A percentile compares a stretch with the other conserved stretches of the same genome.
Conservation (phyloP, 2,113 vertebrate genomes). For the Serilophus lunatus region DNA sequence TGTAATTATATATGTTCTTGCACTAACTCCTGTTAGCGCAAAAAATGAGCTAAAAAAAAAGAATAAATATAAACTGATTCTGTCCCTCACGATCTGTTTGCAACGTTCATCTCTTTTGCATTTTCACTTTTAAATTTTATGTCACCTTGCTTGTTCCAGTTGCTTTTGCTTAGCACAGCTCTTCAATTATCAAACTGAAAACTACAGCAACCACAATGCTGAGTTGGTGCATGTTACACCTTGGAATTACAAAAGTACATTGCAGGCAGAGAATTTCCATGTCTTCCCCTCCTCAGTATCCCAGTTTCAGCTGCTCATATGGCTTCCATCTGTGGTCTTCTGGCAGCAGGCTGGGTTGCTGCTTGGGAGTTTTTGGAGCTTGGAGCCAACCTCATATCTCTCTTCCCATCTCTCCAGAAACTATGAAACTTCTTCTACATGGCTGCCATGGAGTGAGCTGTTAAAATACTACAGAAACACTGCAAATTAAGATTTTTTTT, state of each 20-base stretch:
- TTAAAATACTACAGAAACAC: neutral
- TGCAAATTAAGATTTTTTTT: neutral
- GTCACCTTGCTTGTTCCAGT: neutral
- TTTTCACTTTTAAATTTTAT: neutral
- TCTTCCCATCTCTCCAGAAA: neutral
- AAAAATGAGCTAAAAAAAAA: neutral
- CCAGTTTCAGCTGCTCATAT: slow-evolving; percentile 4
- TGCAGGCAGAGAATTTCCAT: slow-evolving; percentile 15
- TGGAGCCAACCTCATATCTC: neutral
- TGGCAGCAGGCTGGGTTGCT: neutral
- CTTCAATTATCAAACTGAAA: neutral
- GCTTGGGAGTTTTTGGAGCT: slow-evolving; percentile 1
- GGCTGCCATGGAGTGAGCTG: neutral
- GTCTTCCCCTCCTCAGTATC: neutral
- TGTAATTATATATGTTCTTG: neutral
- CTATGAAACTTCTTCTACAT: neutral
- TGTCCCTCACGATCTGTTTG: neutral
- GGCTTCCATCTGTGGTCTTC: slow-evolving; percentile 55
- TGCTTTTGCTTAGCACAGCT: neutral
- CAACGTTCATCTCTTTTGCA: neutral
- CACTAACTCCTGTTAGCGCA: neutral
- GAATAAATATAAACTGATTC: neutral
- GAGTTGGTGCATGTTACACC: neutral
- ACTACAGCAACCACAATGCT: neutral
- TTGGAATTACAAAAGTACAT: neutral